Percentiles rank a stretch among this genome's conserved stretches.
Evolutionary conservation across 2,888 invertebrate species (phyloP).

Genomic region (Drosophila infuscata): DNA sequence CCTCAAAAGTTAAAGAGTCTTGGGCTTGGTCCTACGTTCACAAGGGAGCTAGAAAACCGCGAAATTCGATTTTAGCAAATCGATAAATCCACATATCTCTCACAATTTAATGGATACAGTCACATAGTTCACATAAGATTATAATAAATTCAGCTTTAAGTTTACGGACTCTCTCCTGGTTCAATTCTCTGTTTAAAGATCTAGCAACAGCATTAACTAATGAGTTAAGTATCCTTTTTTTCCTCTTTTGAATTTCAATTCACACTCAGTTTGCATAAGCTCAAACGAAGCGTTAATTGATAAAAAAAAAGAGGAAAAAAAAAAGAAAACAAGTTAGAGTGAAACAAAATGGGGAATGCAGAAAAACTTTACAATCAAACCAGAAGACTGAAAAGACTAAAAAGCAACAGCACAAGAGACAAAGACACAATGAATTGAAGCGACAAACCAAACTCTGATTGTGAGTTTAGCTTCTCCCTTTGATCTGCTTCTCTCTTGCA

Average conservation of each 20-base stretch:
- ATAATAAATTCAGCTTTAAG: background rate
- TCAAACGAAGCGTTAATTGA: conserved; percentile 38
- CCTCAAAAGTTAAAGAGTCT: too few species aligned
- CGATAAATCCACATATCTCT: too few species aligned
- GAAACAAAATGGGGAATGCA: conserved; percentile 20
- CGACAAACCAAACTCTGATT: conserved; percentile 42
- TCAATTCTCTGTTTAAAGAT: background rate
- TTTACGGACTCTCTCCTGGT: background rate
- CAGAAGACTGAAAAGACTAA: conserved; percentile 26
- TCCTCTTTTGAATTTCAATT: conserved; percentile 18
- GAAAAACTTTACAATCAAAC: conserved; percentile 46
- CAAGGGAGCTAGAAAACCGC: too few species aligned
- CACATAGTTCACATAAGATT: background rate
- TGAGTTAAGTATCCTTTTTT: conserved; percentile 4
- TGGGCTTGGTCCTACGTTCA: too few species aligned
- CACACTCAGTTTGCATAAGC: conserved; percentile 27
- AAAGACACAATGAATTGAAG: conserved; percentile 27
- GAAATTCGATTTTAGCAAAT: too few species aligned
- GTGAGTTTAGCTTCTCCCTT: conserved; percentile 26
- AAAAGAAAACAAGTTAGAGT: conserved; percentile 9
- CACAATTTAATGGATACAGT: too few species aligned
- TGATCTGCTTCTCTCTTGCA: conserved; percentile 10
- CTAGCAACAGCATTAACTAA: conserved; percentile 6
- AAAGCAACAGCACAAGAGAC: conserved; percentile 26
- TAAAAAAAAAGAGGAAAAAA: conserved; percentile 1